These are phyloP conservation scores for Laupala kohalensis DNA, from an alignment of 1,140 invertebrate species.

Conservation along the genomic window DNA sequence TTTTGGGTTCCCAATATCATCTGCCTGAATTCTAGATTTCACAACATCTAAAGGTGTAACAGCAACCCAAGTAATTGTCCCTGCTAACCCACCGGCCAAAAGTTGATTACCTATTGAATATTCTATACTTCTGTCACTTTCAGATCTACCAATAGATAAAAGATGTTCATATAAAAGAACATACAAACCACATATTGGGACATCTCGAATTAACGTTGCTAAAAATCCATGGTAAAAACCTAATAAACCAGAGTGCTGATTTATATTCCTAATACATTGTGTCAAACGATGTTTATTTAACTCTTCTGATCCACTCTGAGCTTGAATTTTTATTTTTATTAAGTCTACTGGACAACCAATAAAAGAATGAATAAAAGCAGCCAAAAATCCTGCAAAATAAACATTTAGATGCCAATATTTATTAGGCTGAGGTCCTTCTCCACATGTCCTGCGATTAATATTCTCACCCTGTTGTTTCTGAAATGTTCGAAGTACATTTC, in stretches of 20 bases:
- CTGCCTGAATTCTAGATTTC: conserved; percentile 59
- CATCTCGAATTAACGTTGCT: not conserved
- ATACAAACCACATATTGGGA: not conserved
- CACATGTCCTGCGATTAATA: not conserved
- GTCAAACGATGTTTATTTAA: not conserved
- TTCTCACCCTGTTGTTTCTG: not conserved
- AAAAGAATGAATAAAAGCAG: conserved; percentile 42
- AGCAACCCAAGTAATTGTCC: conserved; percentile 44
- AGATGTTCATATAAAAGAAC: not conserved
- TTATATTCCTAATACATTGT: not conserved
- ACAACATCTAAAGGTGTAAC: conserved; percentile 61
- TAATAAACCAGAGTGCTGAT: not conserved
- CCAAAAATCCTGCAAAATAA: conserved; percentile 40
- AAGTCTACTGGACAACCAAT: conserved; percentile 54
- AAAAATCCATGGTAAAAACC: not conserved
- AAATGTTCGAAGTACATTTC: conserved; percentile 32
- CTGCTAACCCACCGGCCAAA: not conserved
- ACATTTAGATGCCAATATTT: conserved; percentile 25
- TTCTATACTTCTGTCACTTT: not conserved
- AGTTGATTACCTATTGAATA: not conserved
- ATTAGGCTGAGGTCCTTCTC: not conserved
- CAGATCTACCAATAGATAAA: not conserved
- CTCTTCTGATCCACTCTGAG: not conserved
- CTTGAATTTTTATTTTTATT: conserved; percentile 33
- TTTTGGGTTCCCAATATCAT: conserved; percentile 34